phyloP scores from a whole-genome alignment of 2,797 vertebrate genomes.

The Channallabes apus region DNA sequence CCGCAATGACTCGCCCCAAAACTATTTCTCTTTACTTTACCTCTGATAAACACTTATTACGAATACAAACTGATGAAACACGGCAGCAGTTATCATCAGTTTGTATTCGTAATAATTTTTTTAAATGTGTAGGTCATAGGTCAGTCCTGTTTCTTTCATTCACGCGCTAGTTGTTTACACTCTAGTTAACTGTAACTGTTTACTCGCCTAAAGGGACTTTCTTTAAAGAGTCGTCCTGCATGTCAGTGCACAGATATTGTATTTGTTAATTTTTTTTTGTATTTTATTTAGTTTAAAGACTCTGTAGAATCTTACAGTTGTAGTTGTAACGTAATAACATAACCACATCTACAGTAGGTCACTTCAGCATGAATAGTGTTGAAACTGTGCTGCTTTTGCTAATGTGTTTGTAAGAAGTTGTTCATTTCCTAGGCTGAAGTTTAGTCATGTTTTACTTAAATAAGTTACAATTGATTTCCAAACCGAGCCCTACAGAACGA shows the following conservation, averaged over 20 bases:
- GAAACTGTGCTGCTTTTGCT: neutral
- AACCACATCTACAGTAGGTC: too few relatives aligned
- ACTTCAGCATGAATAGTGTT: neutral
- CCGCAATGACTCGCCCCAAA: conserved; percentile 51
- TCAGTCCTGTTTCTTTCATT: neutral
- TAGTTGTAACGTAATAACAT: neutral
- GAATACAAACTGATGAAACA: too few relatives aligned
- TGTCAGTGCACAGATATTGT: neutral
- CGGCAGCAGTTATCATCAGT: neutral
- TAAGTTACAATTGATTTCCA: too few relatives aligned
- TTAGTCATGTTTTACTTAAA: neutral
- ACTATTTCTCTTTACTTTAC: neutral
- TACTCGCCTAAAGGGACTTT: neutral
- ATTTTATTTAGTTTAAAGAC: neutral
- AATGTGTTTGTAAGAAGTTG: neutral
- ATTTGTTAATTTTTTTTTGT: neutral
- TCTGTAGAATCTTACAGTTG: neutral
- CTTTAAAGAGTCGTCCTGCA: neutral
- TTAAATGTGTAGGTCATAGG: neutral
- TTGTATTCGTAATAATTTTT: neutral
- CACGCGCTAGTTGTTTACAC: neutral
- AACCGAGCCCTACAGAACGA: too few relatives aligned
- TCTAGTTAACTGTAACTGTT: neutral
- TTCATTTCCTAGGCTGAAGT: neutral
- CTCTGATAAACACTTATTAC: conserved; percentile 59